Conservation (phyloP, 2,113 vertebrate species). For the Rhinolophus ferrumequinum region DNA sequence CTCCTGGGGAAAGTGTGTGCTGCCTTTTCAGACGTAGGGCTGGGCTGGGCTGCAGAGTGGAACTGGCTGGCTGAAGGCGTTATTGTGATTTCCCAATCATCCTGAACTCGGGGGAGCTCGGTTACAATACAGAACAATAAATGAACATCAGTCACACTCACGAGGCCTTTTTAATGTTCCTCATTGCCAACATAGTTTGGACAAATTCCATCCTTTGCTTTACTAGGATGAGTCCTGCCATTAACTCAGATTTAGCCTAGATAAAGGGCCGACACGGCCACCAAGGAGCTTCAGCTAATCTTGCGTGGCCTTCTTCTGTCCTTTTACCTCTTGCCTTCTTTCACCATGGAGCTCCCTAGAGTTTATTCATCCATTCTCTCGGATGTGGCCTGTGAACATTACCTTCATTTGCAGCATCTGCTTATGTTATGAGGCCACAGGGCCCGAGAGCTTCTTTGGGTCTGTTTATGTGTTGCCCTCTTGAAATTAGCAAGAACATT, state of each 20-base stretch:
- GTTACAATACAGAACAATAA: slow-evolving; percentile 6
- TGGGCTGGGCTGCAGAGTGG: not conserved
- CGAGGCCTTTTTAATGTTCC: not conserved
- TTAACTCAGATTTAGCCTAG: slow-evolving; percentile 6
- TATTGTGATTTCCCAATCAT: slow-evolving; percentile 27
- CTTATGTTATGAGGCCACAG: not conserved
- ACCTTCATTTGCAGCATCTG: not conserved
- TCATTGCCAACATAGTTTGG: not conserved
- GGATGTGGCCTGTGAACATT: not conserved
- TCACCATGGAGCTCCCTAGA: not conserved
- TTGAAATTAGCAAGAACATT: not conserved
- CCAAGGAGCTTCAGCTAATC: not conserved
- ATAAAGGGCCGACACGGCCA: slow-evolving; percentile 24
- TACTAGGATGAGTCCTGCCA: slow-evolving; percentile 25
- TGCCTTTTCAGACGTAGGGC: not conserved
- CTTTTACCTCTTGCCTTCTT: not conserved
- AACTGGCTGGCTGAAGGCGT: not conserved
- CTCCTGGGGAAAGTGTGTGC: not conserved
- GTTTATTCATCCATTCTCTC: not conserved
- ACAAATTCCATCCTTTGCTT: slow-evolving; percentile 51
- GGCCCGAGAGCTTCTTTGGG: not conserved
- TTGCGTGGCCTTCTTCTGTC: slow-evolving; percentile 12
- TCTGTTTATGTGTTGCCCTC: not conserved
- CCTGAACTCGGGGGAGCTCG: not conserved
- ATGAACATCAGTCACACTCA: slow-evolving; percentile 29